Evolutionary conservation across 2,888 invertebrate genomes (phyloP), one percentile per base, ranked within the genome.

Genomic region (Stramonita haemastoma): DNA sequence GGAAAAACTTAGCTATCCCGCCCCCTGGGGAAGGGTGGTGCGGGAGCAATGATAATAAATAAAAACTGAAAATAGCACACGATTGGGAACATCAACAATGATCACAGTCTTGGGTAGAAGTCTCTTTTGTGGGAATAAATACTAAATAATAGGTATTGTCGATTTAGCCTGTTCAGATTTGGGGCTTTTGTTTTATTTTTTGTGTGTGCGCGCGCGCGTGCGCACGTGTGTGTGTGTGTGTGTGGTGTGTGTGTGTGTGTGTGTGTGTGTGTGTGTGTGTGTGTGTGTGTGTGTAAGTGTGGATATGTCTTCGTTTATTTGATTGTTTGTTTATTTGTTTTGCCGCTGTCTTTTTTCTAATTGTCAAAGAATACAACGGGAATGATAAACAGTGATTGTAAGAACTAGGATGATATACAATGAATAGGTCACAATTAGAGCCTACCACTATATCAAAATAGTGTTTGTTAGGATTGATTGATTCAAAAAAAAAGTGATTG

Each of bases 141-240:
- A 26, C 66, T 26, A 66, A 26, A 11, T 60, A 46, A 46, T 46
- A 46, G 46, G 2, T 2, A 46, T 46, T 46, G 46, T 46, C 4
- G 46, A 46, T 8, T 46, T 46, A 5, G 46, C 8, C 8, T 46
- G 46, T 46, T 46, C 46, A 46, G 46, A 46, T 5, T 2, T 2
- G 46, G 46, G 46, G 46, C 8, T 66, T 66, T 66, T 2, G 17
- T 22, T 2, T 22, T 6, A 66, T 6, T 66, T 6, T 22, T 2
- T 22, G 66, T 66, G 66, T 66, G 66, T 66, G 66, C 13, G 13
- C 13, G 66, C 13, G 66, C 13, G 66, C n/a, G n/a, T 73, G n/a
- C 11, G 79, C 34, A 34, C 11, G 79, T 79, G 79, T 79, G 34
- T 34, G 79, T 79, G 79, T 79, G 79, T 79, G 79, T 34, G 79